Evolutionary conservation across 2,113 vertebrate genomes (phyloP).

Genomic region (Labeo rohita): DNA sequence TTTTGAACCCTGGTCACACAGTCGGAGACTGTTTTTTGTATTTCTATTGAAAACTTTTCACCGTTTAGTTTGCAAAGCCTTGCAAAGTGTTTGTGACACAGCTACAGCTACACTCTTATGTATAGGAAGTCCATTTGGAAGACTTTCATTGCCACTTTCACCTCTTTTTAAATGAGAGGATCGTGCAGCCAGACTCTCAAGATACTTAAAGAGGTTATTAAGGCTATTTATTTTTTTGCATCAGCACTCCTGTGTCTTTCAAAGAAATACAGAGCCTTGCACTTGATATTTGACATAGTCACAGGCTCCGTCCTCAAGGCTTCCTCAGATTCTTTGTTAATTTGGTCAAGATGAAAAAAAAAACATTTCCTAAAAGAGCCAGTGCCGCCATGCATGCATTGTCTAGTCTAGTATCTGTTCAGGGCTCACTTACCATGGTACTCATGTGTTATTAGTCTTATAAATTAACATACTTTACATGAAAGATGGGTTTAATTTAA

Average conservation of each 20-base stretch:
- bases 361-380: not conserved
- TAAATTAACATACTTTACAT: conserved; percentile 64
- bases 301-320: not conserved
- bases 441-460: conserved; percentile 60
- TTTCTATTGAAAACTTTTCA: conserved; percentile 26
- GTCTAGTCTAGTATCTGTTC: conserved; percentile 66
- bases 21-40: not conserved
- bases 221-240: conserved; percentile 41
- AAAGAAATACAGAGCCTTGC: not conserved
- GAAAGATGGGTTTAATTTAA: conserved; percentile 80
- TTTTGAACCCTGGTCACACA: conserved; percentile 22
- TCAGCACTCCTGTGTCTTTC: not conserved
- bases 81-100: conserved; percentile 49
- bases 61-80: not conserved
- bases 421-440: conserved; percentile 61
- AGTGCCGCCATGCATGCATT: conserved; percentile 47
- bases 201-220: conserved; percentile 16
- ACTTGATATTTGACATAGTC: conserved; percentile 27
- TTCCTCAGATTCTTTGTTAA: not conserved
- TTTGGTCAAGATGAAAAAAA: not conserved
- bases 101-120: not conserved
- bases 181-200: conserved; percentile 21
- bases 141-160: conserved; percentile 18
- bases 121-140: conserved; percentile 31
- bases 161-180: conserved; percentile 4